Conservation (phyloP, 2,888 invertebrate species). For the Poecilus cupreus region DNA sequence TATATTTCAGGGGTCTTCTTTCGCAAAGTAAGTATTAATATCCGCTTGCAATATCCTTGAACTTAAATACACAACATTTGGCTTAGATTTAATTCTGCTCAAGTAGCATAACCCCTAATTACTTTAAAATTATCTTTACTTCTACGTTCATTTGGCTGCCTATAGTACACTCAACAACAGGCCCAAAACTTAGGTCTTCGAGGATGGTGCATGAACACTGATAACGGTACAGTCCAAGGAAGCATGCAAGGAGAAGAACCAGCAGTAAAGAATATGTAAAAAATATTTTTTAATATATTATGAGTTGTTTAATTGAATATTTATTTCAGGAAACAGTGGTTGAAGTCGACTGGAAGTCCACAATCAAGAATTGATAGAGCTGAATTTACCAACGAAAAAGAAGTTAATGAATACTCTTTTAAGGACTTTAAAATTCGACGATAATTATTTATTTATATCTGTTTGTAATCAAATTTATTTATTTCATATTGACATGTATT, state of each 20-base stretch:
- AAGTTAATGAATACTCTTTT: constrained; percentile 75
- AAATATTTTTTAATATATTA: constrained; percentile 65
- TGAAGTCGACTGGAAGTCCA: constrained; percentile 84
- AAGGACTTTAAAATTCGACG: constrained; percentile 74
- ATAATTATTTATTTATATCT: constrained; percentile 49
- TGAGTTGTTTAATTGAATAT: constrained; percentile 18
- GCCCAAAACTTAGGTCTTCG: constrained; percentile 78
- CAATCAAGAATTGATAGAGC: constrained; percentile 83
- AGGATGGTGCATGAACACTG: constrained; percentile 86
- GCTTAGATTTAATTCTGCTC: background rate
- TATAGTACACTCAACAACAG: constrained; percentile 80
- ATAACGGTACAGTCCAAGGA: constrained; percentile 80
- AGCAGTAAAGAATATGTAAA: constrained; percentile 80
- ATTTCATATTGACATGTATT: constrained; percentile 30
- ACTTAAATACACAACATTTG: background rate
- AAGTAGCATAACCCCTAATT: background rate
- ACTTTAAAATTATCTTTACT: background rate
- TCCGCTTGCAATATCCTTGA: background rate
- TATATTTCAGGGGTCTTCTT: constrained; percentile 75
- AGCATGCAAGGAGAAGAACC: constrained; percentile 78
- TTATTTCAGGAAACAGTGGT: constrained; percentile 75
- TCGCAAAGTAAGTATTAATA: constrained; percentile 74
- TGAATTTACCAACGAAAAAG: constrained; percentile 80
- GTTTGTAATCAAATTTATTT: background rate
- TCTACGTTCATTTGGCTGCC: constrained; percentile 63